Evolutionary conservation across 2,113 vertebrate species (phyloP).

Genomic region (Pseudorectes ferrugineus): DNA sequence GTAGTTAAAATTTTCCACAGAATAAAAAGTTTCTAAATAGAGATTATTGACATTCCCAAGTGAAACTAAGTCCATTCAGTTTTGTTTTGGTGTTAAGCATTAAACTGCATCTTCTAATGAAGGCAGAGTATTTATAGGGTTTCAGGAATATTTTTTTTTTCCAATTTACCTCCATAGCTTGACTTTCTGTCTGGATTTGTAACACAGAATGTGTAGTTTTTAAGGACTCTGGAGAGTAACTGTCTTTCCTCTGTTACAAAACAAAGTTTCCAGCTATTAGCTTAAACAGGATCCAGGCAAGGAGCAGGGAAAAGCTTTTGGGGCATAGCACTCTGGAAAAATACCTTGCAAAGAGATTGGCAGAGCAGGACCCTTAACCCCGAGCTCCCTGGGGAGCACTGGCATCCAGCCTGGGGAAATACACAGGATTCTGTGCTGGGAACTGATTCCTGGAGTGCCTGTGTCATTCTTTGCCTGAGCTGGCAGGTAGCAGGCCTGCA

Average conservation of each 20-base stretch:
- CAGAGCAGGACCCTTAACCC: neutral
- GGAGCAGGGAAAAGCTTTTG: neutral
- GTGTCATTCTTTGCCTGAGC: neutral
- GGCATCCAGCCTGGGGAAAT: neutral
- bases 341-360: neutral
- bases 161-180: neutral
- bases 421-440: neutral
- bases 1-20: neutral
- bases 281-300: neutral
- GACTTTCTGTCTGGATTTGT: neutral
- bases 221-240: neutral
- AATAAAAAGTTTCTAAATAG: neutral
- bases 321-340: neutral
- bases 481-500: neutral
- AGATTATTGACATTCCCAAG: neutral
- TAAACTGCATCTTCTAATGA: neutral
- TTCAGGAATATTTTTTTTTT: neutral
- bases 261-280: neutral
- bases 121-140: neutral
- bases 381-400: rapidly evolving
- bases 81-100: neutral
- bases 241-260: neutral
- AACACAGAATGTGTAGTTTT: neutral
- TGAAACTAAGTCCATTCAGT: neutral
- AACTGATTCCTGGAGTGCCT: neutral